Evolutionary conservation across 2,113 vertebrate genomes (phyloP), one percentile per base, ranked within the genome.

Genomic region (Kobus ellipsiprymnus): DNA sequence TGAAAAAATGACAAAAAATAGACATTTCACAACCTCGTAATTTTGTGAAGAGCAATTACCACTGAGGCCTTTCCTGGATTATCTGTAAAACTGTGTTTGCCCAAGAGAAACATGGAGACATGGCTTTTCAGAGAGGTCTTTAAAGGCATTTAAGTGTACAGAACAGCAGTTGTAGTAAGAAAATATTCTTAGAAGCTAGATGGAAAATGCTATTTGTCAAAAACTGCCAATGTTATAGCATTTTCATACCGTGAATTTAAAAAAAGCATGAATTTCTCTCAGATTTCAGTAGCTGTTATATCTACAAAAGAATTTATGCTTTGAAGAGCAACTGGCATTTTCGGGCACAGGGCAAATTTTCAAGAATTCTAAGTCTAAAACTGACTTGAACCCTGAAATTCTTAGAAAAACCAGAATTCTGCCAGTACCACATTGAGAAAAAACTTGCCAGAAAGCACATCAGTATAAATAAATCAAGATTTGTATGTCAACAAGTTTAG

Each of bases 331-430:
- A 80, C 30, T 84, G 9, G 3, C 27, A n/a, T 90, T 93, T 10
- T 80, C 40, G 13, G n/a, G 46, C 78, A 74, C 0, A 81, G 23
- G 16, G 50, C 15, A 95, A 95, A 88, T 60, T 77, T 74, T 87
- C 62, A 81, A 96, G 16, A 95, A 95, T 57, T 80, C 11, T 78
- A 89, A 64, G 30, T 59, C 64, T 90, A 64, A 93, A 91, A 88
- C 14, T 90, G 25, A 55, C 71, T 52, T 67, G 60, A 95, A 85
- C 30, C 55, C 77, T 95, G 44, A 78, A 67, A 80, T 52, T 29
- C 27, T 84, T 64, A 1, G 62, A 55, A 84, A 95, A 92, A 74
- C 1, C 21, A 96, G 52, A 96, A 80, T 10, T 93, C 36, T 54
- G 46, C 40, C 21, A 59, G 30, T 54, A 57, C 80, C 11, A 64